Conservation (phyloP, 2,797 vertebrate species). For the Spea hammondii region DNA sequence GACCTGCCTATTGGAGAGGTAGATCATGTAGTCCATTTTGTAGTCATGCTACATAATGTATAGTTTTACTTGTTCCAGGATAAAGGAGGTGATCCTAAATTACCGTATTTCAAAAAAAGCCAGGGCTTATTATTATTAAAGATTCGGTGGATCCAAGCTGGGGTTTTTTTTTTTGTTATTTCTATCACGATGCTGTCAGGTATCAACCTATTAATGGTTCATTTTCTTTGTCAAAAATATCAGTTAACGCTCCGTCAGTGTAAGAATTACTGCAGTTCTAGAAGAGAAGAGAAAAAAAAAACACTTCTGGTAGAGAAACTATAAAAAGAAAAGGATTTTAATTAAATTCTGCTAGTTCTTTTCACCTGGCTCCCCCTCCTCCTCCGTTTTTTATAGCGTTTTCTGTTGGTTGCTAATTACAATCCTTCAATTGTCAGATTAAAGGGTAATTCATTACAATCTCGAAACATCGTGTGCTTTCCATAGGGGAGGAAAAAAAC, state of each 20-base stretch:
- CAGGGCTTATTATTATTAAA: too few relatives aligned
- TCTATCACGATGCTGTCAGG: too few relatives aligned
- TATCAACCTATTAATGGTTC: too few relatives aligned
- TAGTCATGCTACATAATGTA: too few relatives aligned
- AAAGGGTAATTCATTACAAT: constrained; percentile 38
- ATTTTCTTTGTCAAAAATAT: too few relatives aligned
- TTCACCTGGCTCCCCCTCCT: constrained; percentile 10
- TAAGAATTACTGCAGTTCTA: neutral
- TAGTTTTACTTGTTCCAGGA: too few relatives aligned
- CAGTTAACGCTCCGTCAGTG: neutral
- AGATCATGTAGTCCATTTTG: too few relatives aligned
- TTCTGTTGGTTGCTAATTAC: constrained; percentile 58
- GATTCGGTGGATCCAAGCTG: too few relatives aligned
- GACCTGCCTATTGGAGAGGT: too few relatives aligned
- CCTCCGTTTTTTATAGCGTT: neutral
- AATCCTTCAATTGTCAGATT: constrained; percentile 57
- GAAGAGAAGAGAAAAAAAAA: neutral
- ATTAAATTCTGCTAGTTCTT: constrained; percentile 12
- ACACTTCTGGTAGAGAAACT: constrained; percentile 2
- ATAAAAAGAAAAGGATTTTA: constrained; percentile 35
- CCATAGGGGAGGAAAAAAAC: neutral
- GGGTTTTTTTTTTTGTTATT: too few relatives aligned
- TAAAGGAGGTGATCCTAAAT: too few relatives aligned
- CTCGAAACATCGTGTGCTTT: constrained; percentile 15
- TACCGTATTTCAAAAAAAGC: too few relatives aligned